Conservation (phyloP, 2,888 invertebrate species). For the Pristionchus entomophagus region DNA sequence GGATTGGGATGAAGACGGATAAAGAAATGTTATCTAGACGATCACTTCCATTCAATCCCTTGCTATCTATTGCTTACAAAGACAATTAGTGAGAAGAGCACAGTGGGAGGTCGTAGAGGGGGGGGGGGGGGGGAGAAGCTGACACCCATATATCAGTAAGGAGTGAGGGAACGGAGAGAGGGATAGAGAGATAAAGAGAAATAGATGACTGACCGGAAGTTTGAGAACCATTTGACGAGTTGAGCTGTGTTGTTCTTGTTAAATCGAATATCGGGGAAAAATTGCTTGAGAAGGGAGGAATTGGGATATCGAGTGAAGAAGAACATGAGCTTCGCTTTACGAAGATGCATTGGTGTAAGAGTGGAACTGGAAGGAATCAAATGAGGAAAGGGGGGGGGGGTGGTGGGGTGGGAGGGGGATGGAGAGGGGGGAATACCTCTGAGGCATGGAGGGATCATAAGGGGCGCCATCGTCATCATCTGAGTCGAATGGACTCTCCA, state of each 20-base stretch:
- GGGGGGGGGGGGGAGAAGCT: neutral
- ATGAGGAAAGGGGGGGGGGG: neutral
- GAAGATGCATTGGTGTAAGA: constrained; percentile 98
- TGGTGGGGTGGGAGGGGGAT: neutral
- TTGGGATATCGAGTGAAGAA: constrained; percentile 99
- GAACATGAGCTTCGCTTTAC: constrained; percentile 99
- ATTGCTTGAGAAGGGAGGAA: constrained; percentile 98
- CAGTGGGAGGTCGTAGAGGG: neutral
- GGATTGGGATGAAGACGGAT: constrained; percentile 1
- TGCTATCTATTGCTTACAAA: neutral
- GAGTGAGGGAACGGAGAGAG: neutral
- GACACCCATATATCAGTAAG: constrained; percentile 14
- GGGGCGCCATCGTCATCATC: constrained; percentile 67
- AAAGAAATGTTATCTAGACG: neutral
- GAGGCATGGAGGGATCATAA: constrained; percentile 58
- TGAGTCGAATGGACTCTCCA: constrained; percentile 67
- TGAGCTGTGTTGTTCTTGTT: constrained; percentile 99
- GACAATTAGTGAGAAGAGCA: neutral
- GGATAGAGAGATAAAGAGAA: neutral
- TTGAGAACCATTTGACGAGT: constrained; percentile 99
- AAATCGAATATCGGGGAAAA: constrained; percentile 99
- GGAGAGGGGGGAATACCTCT: constrained; percentile 56
- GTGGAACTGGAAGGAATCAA: constrained; percentile 78
- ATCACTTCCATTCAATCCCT: neutral
- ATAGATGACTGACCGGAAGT: constrained; percentile 87